phyloP scores from a whole-genome alignment of 2,888 invertebrate species.

The Pegoplata infirma region DNA sequence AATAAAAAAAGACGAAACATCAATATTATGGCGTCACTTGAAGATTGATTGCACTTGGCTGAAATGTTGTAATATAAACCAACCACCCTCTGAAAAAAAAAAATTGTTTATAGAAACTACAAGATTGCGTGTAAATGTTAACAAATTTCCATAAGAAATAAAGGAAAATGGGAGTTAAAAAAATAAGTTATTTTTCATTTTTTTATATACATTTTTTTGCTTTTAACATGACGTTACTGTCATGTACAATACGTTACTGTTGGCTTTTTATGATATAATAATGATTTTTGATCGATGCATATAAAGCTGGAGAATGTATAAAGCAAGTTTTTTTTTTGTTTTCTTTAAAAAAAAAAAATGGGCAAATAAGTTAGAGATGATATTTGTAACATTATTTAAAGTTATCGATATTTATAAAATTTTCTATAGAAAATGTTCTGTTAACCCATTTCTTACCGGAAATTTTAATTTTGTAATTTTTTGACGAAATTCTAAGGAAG shows the following conservation, averaged over 20 bases:
- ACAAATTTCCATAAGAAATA: conserved; percentile 16
- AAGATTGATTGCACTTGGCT: conserved; percentile 49
- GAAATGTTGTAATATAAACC: background rate
- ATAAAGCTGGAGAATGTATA: conserved; percentile 1
- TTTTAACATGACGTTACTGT: conserved; percentile 20
- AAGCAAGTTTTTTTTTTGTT: background rate
- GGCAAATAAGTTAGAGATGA: too few relatives aligned
- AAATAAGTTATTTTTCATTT: conserved; percentile 16
- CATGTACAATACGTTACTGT: background rate
- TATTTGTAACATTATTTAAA: too few relatives aligned
- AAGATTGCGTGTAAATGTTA: conserved; percentile 32
- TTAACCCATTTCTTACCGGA: too few relatives aligned
- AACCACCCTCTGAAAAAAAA: conserved; percentile 16
- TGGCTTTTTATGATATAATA: conserved; percentile 17
- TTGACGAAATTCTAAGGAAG: too few relatives aligned
- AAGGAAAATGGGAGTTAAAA: background rate
- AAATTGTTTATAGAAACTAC: conserved; percentile 10
- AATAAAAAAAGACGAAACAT: conserved; percentile 3
- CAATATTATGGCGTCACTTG: conserved; percentile 40
- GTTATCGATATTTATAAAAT: too few relatives aligned
- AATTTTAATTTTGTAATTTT: too few relatives aligned
- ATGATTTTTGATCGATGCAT: conserved; percentile 53
- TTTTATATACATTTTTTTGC: background rate
- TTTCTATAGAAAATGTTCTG: too few relatives aligned
- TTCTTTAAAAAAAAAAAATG: too few relatives aligned